phyloP scores from a whole-genome alignment of 2,113 vertebrate species.

The Butastur rufipennis region DNA sequence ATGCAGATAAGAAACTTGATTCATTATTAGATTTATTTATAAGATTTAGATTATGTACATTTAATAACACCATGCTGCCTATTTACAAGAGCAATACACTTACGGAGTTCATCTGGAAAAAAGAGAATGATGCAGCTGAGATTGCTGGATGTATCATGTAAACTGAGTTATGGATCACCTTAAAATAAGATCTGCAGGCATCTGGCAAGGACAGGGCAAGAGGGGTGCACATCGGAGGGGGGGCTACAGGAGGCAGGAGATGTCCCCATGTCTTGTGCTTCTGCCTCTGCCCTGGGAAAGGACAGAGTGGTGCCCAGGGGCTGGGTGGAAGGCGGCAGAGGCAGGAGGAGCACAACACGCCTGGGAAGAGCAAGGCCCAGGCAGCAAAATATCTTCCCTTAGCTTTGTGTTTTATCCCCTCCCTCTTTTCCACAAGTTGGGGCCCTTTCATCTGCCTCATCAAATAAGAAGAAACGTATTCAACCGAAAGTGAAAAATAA shows the following conservation, averaged over 20 bases:
- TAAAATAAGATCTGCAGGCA: not conserved
- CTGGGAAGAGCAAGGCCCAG: not conserved
- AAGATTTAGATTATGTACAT: not conserved
- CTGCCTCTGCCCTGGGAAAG: not conserved
- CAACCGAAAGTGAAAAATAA: not conserved
- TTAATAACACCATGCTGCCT: not conserved
- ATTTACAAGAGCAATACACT: not conserved
- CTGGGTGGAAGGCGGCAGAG: not conserved
- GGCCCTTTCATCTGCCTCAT: not conserved
- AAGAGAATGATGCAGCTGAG: not conserved
- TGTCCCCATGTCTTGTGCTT: not conserved
- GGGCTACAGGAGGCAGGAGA: not conserved
- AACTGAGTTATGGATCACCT: not conserved
- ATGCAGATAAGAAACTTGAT: not conserved
- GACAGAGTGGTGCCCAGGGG: not conserved
- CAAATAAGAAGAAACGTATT: not conserved
- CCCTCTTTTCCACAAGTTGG: not conserved
- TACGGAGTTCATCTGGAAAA: not conserved
- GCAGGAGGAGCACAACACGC: fast-evolving
- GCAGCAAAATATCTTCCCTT: not conserved
- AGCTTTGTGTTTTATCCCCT: not conserved
- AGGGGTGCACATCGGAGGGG: fast-evolving
- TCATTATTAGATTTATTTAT: not conserved
- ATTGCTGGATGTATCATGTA: not conserved
- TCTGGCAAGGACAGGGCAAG: not conserved